Base-by-base conservation (phyloP, 2,888 invertebrate species). In the Oegoconia quadripuncta region DNA sequence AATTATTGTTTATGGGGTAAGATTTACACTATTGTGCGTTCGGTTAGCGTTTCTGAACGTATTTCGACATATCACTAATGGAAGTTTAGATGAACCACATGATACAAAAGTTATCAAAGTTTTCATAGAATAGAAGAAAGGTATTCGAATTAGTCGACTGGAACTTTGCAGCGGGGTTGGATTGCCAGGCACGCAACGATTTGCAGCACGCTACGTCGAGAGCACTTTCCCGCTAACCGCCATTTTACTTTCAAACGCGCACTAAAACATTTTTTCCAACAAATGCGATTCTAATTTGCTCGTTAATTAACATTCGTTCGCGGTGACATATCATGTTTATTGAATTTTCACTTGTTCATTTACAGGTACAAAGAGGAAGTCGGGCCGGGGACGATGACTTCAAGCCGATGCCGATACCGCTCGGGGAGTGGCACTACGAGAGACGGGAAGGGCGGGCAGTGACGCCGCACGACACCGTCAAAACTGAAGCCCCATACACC, bases 161-260 rank as follows among this genome's bases (percentile, higher is more conserved):
- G 83, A 77, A 36, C 82, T 82, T 70, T 76, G 53, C 47, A 51
- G 41, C 55, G 53, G 66, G 68, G 69, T 60, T 60, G 72, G 61
- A 53, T 52, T 47, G 61, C 41, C 52, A 41, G 46, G 55, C 81
- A 79, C 78, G 81, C 79, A 52, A 80, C 50, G 52, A 50, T 56
- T 51, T 55, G 50, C 59, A 59, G 55, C 73, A 77, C 68, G 73
- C 74, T 62, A 74, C 48, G 62, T 49, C 48, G 50, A 62, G 59
- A 44, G 51, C 67, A 81, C 83, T 86, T 86, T 84, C 84, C 82
- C 80, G 76, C 58, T 49, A 50, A 66, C 54, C 51, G 58, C 52
- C 74, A 75, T 84, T 84, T 87, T 86, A 87, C 86, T 87, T 87
- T 87, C 86, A 73, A 82, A 79, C 79, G 84, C 83, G 78, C 66